phyloP scores from a whole-genome alignment of 2,888 invertebrate species.

The Eudasyphora cyanicolor region DNA sequence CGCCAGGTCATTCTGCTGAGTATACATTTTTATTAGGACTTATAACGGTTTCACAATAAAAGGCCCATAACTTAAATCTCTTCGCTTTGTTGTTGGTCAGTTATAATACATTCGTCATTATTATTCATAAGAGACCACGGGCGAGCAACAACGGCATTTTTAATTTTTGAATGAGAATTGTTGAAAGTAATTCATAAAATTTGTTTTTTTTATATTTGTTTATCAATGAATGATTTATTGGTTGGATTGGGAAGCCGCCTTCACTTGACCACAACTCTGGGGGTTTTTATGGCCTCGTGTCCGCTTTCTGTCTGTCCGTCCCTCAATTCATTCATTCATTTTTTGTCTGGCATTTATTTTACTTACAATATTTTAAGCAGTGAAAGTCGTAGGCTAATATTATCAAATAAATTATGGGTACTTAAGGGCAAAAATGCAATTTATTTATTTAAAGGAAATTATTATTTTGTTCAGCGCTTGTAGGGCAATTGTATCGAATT shows the following conservation, averaged over 20 bases:
- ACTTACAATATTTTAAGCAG: constrained; percentile 21
- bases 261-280: constrained; percentile 42
- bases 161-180: background rate
- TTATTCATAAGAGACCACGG: background rate
- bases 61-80: background rate
- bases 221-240: constrained; percentile 8
- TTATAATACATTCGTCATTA: background rate
- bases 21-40: background rate
- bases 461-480: constrained; percentile 31
- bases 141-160: no score
- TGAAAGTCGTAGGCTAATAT: constrained; percentile 45
- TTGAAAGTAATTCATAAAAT: background rate
- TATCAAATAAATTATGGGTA: constrained; percentile 48
- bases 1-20: no score
- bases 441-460: background rate
- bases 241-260: constrained; percentile 9
- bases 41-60: background rate
- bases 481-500: background rate
- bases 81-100: background rate
- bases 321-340: background rate
- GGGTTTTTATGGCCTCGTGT: background rate
- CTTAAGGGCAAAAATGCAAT: constrained; percentile 55
- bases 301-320: background rate
- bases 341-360: background rate
- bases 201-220: background rate